Evolutionary conservation across 2,888 invertebrate genomes (phyloP).

Genomic region (Agrotis clavis): DNA sequence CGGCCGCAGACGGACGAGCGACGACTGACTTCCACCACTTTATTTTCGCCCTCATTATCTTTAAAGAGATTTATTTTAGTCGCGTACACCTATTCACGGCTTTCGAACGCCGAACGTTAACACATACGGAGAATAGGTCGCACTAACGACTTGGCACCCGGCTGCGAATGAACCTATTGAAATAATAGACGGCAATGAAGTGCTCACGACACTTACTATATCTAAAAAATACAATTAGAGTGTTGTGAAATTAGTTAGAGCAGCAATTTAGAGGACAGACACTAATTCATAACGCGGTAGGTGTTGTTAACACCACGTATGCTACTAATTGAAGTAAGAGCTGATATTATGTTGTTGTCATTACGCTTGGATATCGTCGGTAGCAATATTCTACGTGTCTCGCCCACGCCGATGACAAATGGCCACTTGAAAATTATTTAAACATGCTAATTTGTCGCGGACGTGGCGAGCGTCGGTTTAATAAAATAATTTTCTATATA

Average conservation of each 20-base stretch:
- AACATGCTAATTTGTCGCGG: constrained; percentile 80
- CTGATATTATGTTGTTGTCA: constrained; percentile 69
- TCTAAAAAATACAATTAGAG: constrained; percentile 80
- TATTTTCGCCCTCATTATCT: constrained; percentile 90
- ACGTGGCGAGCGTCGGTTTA: constrained; percentile 71
- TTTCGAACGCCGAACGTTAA: constrained; percentile 81
- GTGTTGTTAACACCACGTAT: constrained; percentile 74
- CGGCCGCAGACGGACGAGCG: constrained; percentile 82
- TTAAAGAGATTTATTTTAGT: constrained; percentile 89
- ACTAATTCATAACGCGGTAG: constrained; percentile 74
- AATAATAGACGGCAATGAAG: constrained; percentile 84
- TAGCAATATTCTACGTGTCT: constrained; percentile 68
- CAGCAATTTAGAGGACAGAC: constrained; percentile 75
- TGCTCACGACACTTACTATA: constrained; percentile 77
- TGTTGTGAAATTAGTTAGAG: constrained; percentile 81
- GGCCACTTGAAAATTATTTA: constrained; percentile 72
- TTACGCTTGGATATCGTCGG: constrained; percentile 50
- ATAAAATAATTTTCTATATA: constrained; percentile 80
- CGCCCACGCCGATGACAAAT: constrained; percentile 79
- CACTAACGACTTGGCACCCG: constrained; percentile 84
- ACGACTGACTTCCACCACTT: constrained; percentile 86
- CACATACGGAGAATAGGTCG: constrained; percentile 83
- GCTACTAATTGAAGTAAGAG: constrained; percentile 78
- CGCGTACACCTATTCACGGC: constrained; percentile 77
- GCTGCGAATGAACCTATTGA: constrained; percentile 78